Evolutionary conservation across 2,888 invertebrate genomes (phyloP), one percentile per base, ranked within the genome.

Genomic region (Tromatobia lineatoria): DNA sequence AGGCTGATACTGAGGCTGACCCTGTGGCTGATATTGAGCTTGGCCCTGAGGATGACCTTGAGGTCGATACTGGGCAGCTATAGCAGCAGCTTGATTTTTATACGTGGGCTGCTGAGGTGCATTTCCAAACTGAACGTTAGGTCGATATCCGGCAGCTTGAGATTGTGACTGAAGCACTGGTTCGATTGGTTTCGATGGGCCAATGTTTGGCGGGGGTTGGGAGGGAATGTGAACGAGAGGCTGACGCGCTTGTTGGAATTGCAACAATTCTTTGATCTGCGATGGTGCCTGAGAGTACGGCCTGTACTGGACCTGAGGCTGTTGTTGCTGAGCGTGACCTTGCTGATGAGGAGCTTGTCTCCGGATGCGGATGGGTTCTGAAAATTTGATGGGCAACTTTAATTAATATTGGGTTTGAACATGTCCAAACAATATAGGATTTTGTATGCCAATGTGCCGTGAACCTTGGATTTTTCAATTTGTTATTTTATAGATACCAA

Each of bases 171-270:
- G 88, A 11, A 83, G 74, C 11, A 86, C 86, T 0, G 88, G 87
- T n/a, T 83, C 69, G 3, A 77, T 38, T 20, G 73, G 81, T 3
- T 76, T 85, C 3, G 85, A 54, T 3, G 88, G 78, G 0, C 86
- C 87, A 3, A 92, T 73, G n/a, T 89, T 88, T 2, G 92, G 90
- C 7, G 87, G 82, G 11, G 90, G 88, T 50, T 90, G 90, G 0
- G 88, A 38, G 0, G 92, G 93, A 69, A 93, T 85, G 20, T 91
- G 89, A 1, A 92, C 90, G n/a, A 93, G 76, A 0, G 93, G 93
- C 10, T 92, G 89, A 2, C 91, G 90, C 7, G 89, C 89, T 59
- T 90, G 90, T 77, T 93, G 93, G 3, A 88, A 86, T 8, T 92
- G 90, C n/a, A 93, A 76, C 23, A 93, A 86, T 67, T 93, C 91